A percentile compares a stretch with the other conserved stretches of the same genome.
phyloP scores from a whole-genome alignment of 2,888 invertebrate species.

The Malacosoma neustria region DNA sequence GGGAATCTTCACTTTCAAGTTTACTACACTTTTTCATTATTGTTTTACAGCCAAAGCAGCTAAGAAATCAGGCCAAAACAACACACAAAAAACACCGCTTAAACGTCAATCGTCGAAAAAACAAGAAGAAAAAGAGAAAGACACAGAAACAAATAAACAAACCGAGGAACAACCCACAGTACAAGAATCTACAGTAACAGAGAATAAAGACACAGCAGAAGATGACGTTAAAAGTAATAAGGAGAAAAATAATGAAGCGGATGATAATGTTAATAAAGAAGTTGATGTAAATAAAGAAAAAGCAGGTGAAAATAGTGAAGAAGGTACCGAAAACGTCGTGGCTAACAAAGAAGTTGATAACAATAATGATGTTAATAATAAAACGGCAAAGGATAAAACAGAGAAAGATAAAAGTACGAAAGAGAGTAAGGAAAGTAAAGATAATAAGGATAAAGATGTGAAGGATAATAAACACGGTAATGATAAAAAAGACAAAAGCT shows the following conservation, averaged over 20 bases:
- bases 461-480: conserved; percentile 9
- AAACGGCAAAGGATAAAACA: conserved; percentile 7
- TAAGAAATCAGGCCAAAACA: conserved; percentile 34
- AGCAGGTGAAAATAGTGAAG: conserved; percentile 6
- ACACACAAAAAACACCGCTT: conserved; percentile 22
- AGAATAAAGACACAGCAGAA: conserved; percentile 11
- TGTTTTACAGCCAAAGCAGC: conserved; percentile 27
- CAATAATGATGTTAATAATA: conserved; percentile 5
- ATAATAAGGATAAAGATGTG: conserved; percentile 8
- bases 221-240: conserved; percentile 10
- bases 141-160: conserved; percentile 17
- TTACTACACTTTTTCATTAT: neutral
- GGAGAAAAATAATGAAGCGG: conserved; percentile 15
- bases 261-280: conserved; percentile 14
- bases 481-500: conserved; percentile 2
- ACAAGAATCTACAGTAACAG: conserved; percentile 11
- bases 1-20: too few species aligned
- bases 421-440: conserved; percentile 7
- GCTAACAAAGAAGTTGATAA: conserved; percentile 8
- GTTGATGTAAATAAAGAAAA: conserved; percentile 10
- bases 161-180: conserved; percentile 6
- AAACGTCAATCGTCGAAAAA: conserved; percentile 53
- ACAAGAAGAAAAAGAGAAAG: conserved; percentile 33
- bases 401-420: conserved; percentile 6
- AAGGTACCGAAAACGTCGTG: conserved; percentile 8